Percentiles rank a stretch among this genome's conserved stretches.
Conservation (phyloP, 2,888 invertebrate species). For the Lordiphosa andalusiaca region DNA sequence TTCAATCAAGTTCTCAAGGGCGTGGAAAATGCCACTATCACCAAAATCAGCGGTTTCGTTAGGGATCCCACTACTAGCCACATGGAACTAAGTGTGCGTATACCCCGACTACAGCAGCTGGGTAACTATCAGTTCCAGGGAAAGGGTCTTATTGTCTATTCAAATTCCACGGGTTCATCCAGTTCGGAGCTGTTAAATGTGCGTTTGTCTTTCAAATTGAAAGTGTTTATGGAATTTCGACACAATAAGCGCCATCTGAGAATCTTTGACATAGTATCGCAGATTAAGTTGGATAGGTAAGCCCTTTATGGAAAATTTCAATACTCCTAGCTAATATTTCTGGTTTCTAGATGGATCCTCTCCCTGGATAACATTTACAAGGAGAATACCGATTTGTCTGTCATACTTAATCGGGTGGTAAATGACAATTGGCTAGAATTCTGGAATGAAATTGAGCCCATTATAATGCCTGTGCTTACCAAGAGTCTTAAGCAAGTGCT, state of each 20-base stretch:
- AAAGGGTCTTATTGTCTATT: neutral
- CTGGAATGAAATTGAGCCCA: conserved; percentile 32
- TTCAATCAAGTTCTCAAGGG: conserved; percentile 21
- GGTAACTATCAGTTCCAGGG: conserved; percentile 18
- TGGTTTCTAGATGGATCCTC: no score
- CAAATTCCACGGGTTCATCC: conserved; percentile 17
- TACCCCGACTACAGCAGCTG: conserved; percentile 15
- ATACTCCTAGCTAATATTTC: neutral
- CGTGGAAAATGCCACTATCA: conserved; percentile 31
- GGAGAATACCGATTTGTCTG: conserved; percentile 22
- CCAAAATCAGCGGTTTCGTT: conserved; percentile 28
- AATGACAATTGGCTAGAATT: conserved; percentile 34
- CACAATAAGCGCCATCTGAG: conserved; percentile 26
- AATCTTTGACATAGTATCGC: conserved; percentile 13
- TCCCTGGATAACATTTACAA: conserved; percentile 8
- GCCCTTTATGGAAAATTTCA: no score
- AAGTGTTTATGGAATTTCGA: conserved; percentile 16
- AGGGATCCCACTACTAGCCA: conserved; percentile 26
- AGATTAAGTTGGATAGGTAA: conserved; percentile 11
- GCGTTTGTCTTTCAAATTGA: conserved; percentile 12
- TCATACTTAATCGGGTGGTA: conserved; percentile 16
- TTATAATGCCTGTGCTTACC: neutral
- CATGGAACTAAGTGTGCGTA: conserved; percentile 10
- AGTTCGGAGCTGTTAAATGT: conserved; percentile 27
- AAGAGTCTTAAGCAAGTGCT: conserved; percentile 1